Percentiles rank a stretch among this genome's conserved stretches.
Evolutionary conservation across 2,888 invertebrate genomes (phyloP).

Genomic region (Leucania comma): DNA sequence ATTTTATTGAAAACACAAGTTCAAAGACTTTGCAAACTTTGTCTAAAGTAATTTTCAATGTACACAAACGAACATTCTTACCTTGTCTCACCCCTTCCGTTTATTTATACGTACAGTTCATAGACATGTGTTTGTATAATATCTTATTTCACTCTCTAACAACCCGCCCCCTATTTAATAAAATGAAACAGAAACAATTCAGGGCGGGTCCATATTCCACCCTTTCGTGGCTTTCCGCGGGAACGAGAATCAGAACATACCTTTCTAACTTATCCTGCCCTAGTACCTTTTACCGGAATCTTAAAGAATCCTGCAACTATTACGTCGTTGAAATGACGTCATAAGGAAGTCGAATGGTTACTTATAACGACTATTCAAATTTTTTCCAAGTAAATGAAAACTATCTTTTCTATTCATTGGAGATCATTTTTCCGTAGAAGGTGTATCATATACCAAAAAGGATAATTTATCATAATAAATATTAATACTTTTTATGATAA

Average conservation of each 20-base stretch:
- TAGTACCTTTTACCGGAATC: conserved; percentile 30
- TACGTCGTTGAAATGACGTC: conserved; percentile 43
- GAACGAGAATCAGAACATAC: not conserved
- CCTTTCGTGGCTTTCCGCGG: conserved; percentile 1
- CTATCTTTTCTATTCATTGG: not conserved
- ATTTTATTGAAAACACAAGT: not conserved
- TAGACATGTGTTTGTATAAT: not conserved
- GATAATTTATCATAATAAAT: no score
- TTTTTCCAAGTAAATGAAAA: not conserved
- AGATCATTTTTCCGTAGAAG: no score
- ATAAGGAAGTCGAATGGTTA: not conserved
- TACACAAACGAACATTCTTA: not conserved
- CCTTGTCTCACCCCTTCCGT: not conserved
- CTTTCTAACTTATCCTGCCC: conserved; percentile 12
- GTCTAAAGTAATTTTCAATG: not conserved
- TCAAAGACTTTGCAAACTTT: no score
- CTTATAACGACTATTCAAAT: not conserved
- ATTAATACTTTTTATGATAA: no score
- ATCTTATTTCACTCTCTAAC: conserved; percentile 4
- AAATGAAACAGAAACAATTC: conserved; percentile 22
- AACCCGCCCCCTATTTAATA: not conserved
- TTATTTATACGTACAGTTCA: not conserved
- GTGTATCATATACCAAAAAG: no score
- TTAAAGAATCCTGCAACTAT: conserved; percentile 25
- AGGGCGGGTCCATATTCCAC: conserved; percentile 2